Evolutionary conservation across 1,140 invertebrate species (phyloP), one percentile per base, ranked within the genome.

Genomic region (Drosophila sproati): DNA sequence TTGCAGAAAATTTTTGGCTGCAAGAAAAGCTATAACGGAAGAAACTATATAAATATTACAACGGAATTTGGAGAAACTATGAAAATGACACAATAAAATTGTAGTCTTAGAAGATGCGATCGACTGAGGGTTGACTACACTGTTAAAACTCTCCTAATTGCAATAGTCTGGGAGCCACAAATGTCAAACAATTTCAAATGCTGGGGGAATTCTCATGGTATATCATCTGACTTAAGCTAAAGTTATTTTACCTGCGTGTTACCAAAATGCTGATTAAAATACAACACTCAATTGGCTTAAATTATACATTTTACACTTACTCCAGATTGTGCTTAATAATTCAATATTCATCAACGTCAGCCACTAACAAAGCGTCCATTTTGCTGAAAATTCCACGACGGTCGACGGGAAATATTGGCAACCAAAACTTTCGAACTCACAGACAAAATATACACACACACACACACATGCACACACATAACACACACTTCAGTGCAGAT

Each of bases 361-460:
- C 10, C 48, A 12, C 35, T 35, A 32, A 51, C 35, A 31, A 51
- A 51, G 43, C 54, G 31, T 60, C 29, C 52, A 39, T 29, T 37
- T 66, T 52, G 39, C 41, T 29, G 6, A 34, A 43, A 57, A 50
- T 52, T 66, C 56, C 72, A 43, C 66, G 50, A 54, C 29, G 34
- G 29, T 34, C 29, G 29, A 35, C 20, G 20, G 20, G 20, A 48
- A 50, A 55, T 55, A 12, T 47, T 56, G 12, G 31, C 72, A 54
- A 34, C 37, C 59, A 57, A 69, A 73, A 60, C 12, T 74, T 70
- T 39, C 4, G 61, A 28, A 39, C 66, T 61, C 55, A 35, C 12
- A 50, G 28, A 43, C 31, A 63, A 47, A n/a, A 50, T 4, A 43
- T 31, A 28, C 34, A 52, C 41, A 59, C 12, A n/a, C 12, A n/a